phyloP scores from a whole-genome alignment of 2,797 vertebrate genomes.

The Schizopygopsis malacanthus region DNA sequence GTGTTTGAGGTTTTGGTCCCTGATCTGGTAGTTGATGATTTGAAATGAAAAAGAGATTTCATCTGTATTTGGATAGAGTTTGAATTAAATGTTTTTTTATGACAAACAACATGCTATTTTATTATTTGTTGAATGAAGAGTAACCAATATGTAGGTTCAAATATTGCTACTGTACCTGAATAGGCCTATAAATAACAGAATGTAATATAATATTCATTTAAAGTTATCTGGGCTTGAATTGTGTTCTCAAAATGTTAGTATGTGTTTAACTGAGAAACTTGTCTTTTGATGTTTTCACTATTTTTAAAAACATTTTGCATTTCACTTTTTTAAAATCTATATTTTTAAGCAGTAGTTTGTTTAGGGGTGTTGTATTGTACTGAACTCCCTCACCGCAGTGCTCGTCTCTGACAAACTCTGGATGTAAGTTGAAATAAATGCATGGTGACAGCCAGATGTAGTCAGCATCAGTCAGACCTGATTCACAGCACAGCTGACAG shows the following conservation, averaged over 20 bases:
- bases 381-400: background rate
- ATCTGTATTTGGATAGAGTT: background rate
- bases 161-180: background rate
- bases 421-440: background rate
- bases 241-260: background rate
- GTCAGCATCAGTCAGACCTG: slow-evolving; percentile 1
- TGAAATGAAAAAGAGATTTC: background rate
- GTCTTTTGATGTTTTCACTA: background rate
- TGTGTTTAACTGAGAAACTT: background rate
- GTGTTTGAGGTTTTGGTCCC: background rate
- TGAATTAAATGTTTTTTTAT: background rate
- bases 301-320: background rate
- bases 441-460: slow-evolving; percentile 20
- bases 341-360: background rate
- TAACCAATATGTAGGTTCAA: background rate
- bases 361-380: background rate
- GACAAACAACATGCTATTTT: background rate
- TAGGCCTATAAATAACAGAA: background rate
- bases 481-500: slow-evolving; percentile 31
- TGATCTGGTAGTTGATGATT: background rate
- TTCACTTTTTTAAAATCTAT: background rate
- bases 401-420: slow-evolving; percentile 17
- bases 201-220: background rate
- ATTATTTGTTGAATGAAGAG: background rate
- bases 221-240: background rate